These are phyloP conservation scores for Piscicola geometra DNA, from an alignment of 2,888 invertebrate species.

Conservation along the genomic window DNA sequence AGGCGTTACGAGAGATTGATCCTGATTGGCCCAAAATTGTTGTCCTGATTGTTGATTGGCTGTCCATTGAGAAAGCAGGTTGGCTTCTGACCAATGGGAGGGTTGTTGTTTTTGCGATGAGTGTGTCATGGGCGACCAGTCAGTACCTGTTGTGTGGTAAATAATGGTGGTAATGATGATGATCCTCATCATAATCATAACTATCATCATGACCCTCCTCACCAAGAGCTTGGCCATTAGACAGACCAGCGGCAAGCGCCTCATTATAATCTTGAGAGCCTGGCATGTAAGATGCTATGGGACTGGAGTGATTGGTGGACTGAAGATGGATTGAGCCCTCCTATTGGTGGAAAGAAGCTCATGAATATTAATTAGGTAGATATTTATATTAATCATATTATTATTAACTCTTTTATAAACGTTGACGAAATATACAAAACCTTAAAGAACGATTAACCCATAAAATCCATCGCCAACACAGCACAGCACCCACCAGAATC, in stretches of 20 bases:
- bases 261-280: no score
- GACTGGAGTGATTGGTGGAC: constrained; percentile 51
- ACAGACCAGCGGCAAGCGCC: not conserved
- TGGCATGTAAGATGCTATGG: no score
- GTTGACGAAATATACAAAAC: no score
- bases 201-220: not conserved
- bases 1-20: not conserved
- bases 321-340: constrained; percentile 35
- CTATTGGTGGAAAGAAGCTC: not conserved
- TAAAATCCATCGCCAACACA: no score
- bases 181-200: not conserved
- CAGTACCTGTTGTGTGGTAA: not conserved
- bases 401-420: no score
- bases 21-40: constrained; percentile 25
- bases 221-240: not conserved
- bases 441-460: no score
- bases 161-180: not conserved
- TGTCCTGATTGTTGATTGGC: not conserved
- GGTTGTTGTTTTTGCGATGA: not conserved
- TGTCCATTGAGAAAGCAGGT: constrained; percentile 1
- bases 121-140: not conserved
- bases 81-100: constrained; percentile 12
- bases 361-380: not conserved
- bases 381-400: not conserved
- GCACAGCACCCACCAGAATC: constrained; percentile 23